phyloP scores from a whole-genome alignment of 2,113 vertebrate genomes.

The Ancistrus triradiatus region DNA sequence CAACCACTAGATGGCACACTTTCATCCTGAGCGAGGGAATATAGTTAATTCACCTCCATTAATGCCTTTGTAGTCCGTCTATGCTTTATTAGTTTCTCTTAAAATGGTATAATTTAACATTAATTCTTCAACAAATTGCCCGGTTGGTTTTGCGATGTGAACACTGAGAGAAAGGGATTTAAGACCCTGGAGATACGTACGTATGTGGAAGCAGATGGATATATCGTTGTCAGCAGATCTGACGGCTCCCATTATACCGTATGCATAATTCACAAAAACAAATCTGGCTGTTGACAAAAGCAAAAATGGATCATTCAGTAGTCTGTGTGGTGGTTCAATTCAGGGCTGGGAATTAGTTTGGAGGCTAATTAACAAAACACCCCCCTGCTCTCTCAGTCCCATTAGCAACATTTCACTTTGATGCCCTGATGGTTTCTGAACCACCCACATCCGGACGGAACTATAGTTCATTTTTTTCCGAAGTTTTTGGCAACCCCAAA shows the following conservation, averaged over 20 bases:
- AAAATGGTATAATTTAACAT: constrained; percentile 31
- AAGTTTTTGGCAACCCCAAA: no score
- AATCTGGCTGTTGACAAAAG: constrained; percentile 52
- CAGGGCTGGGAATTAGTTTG: constrained; percentile 42
- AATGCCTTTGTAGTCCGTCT: constrained; percentile 9
- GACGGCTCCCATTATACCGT: constrained; percentile 43
- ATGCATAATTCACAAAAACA: constrained; percentile 54
- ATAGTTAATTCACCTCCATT: constrained; percentile 8
- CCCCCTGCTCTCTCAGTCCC: constrained; percentile 20
- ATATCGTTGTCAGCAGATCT: constrained; percentile 49
- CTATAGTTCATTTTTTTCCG: no score
- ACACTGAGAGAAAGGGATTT: constrained; percentile 3
- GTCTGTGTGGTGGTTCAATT: constrained; percentile 44
- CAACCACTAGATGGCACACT: constrained; percentile 45
- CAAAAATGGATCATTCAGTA: constrained; percentile 48
- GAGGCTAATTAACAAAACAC: constrained; percentile 45
- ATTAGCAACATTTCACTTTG: constrained; percentile 15
- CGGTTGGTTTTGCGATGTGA: constrained; percentile 19
- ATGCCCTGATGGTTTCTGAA: constrained; percentile 31
- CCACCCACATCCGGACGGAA: no score
- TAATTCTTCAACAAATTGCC: constrained; percentile 13
- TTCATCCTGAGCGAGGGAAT: constrained; percentile 30
- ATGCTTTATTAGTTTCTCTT: constrained; percentile 17
- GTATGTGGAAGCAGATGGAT: constrained; percentile 39
- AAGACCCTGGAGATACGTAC: constrained; percentile 41